Base-by-base conservation (phyloP, 2,113 vertebrate species). In the Pterocles burchelli region DNA sequence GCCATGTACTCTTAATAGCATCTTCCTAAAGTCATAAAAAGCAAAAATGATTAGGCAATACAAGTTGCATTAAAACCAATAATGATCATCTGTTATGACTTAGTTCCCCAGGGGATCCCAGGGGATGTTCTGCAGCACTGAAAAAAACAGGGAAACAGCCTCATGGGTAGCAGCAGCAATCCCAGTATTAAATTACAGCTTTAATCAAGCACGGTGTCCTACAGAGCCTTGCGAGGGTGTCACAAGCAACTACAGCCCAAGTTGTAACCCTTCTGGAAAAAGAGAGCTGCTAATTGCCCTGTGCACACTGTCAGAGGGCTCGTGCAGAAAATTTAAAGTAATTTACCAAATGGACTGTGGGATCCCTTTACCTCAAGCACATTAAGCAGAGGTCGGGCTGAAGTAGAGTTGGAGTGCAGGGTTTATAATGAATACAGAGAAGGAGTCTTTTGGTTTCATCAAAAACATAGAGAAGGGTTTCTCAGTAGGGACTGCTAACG, bases 261-360 rank as follows among this genome's bases (percentile, higher is more conserved):
- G 38, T 3, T 80, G 2, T 74, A 95, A 26, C 54, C 41, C 41
- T 85, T 58, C 54, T 89, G 74, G 89, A 81, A 72, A 72, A 29
- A 52, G 15, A 59, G 38, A 73, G n/a, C 7, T 80, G 63, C 54
- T 96, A 95, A 95, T 93, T 97, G 90, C 49, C 88, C 58, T 49
- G 54, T 83, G 92, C 57, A 62, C 29, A 9, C 58, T 61, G 62
- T 83, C 85, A 90, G 78, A 75, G 55, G 71, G 85, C 0, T 0
- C 54, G 88, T 76, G 59, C 72, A 80, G 82, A 88, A 88, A 93
- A 93, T 85, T 85, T 88, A 76, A 28, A 49, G 67, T 62, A 46
- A 43, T 94, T 96, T 95, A 66, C 59, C 85, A 95, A 94, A 96
- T 88, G 82, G 85, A 51, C 85, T 88, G 58, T 59, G 66, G 58